phyloP scores from a whole-genome alignment of 2,797 vertebrate genomes.

The Ptychadena robeensis region DNA sequence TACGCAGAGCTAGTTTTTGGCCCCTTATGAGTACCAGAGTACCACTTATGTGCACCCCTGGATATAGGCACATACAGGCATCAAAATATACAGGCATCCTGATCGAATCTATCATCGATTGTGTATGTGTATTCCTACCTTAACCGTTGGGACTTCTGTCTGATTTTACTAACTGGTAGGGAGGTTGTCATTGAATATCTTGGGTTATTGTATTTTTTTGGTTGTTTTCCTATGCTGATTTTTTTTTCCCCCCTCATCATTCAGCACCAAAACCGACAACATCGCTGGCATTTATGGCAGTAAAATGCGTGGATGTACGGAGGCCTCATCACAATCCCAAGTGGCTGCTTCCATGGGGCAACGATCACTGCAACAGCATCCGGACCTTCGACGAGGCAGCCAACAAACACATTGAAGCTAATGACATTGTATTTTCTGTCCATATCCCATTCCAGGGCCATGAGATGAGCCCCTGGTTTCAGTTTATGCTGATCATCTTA shows the following conservation, averaged over 20 bases:
- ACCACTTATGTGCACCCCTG: too few species aligned
- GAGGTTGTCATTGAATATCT: too few species aligned
- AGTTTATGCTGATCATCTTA: slow-evolving; percentile 94
- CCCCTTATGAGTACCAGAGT: too few species aligned
- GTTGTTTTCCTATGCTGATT: neutral
- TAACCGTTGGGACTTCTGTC: too few species aligned
- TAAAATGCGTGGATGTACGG: slow-evolving; percentile 87
- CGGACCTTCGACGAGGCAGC: slow-evolving; percentile 86
- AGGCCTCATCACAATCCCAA: slow-evolving; percentile 81
- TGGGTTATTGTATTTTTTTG: neutral
- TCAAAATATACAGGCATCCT: too few species aligned
- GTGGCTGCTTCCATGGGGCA: slow-evolving; percentile 94
- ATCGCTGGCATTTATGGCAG: slow-evolving; percentile 80
- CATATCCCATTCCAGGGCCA: slow-evolving; percentile 85
- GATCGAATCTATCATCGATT: too few species aligned
- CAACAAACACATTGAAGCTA: slow-evolving; percentile 88
- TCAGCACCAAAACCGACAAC: slow-evolving; percentile 91
- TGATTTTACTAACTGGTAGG: too few species aligned
- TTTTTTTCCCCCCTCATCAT: slow-evolving; percentile 55
- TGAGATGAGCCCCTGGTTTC: slow-evolving; percentile 99
- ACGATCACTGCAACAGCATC: slow-evolving; percentile 86
- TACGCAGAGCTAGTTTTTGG: too few species aligned
- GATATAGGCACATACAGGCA: too few species aligned
- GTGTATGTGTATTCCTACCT: too few species aligned
- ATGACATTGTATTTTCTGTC: slow-evolving; percentile 92